Base-by-base conservation (phyloP, 2,888 invertebrate species). In the Lydus trimaculatus region DNA sequence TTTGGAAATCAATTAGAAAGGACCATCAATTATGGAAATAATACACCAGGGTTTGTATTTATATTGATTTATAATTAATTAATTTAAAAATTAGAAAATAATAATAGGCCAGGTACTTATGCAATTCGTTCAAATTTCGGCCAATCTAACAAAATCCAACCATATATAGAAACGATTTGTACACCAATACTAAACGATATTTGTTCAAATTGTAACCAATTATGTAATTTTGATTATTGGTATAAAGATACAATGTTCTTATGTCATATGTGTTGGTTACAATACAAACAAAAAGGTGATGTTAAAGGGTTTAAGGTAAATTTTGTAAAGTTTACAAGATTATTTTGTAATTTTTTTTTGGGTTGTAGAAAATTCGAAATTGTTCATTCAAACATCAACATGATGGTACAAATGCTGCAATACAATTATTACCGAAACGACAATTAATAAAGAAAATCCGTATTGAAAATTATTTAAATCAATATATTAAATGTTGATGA, bases 141-240 rank as follows among this genome's bases (percentile, higher is more conserved):
- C 6, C 78, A 78, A 65, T 83, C n/a, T n/a, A n/a, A 84, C 0
- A 81, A 78, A 66, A 82, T 86, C 79, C 78, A 82, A 39, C 82
- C 86, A 31, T 83, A 85, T 2, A 85, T 87, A 1, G 85, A 86
- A 78, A 79, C 85, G 20, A 82, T 85, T 69, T 88, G 88, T 72
- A 81, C 84, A 62, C 79, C 82, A 13, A 78, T 76, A 63, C 84
- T 85, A 56, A 72, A 65, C 15, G 86, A 87, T 72, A 67, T 73
- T 33, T 88, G 88, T 70, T 78, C 80, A 52, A 80, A 84, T 71
- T 88, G 88, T 71, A 78, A 80, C 1, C 74, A 79, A 72, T 76
- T 82, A 52, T 86, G 86, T 58, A 65, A 76, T 15, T 86, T 87
- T 0, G 88, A 88, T 80, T 88, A 87, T 73, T 88, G 87, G 87